Evolutionary conservation across 2,888 invertebrate species (phyloP).

Genomic region (Cartodere bifasciata): DNA sequence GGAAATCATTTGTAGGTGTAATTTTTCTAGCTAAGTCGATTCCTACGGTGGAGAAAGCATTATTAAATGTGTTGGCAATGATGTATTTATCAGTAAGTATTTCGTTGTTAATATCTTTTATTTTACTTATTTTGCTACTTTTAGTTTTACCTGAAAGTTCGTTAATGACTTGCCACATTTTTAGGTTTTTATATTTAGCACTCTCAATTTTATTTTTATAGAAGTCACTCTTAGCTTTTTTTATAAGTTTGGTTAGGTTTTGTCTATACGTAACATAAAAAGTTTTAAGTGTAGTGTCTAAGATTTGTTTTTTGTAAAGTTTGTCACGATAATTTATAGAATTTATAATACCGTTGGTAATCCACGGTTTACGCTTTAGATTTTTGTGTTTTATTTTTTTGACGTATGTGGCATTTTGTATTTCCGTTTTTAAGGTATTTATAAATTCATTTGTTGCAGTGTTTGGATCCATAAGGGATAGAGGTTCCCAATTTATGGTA

Average conservation of each 20-base stretch:
- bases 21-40: slow-evolving; percentile 1
- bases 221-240: background rate
- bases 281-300: background rate
- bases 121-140: background rate
- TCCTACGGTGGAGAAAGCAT: background rate
- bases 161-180: slow-evolving; percentile 2
- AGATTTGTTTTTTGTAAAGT: slow-evolving; percentile 4
- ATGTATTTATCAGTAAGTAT: background rate
- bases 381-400: slow-evolving; percentile 1
- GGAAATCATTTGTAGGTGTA: background rate
- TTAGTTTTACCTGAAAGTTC: background rate
- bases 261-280: slow-evolving; percentile 3
- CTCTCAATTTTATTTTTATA: background rate
- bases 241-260: background rate
- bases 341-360: background rate
- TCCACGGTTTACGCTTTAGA: slow-evolving; percentile 4
- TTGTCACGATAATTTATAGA: slow-evolving; percentile 3
- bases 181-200: slow-evolving; percentile 1
- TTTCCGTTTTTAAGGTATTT: background rate
- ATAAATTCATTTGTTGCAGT: slow-evolving; percentile 4
- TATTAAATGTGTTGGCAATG: slow-evolving; percentile 3
- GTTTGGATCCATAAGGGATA: slow-evolving; percentile 1
- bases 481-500: background rate
- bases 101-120: background rate
- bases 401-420: slow-evolving; percentile 1